A percentile compares a stretch with the other conserved stretches of the same genome.
phyloP scores from a whole-genome alignment of 1,140 invertebrate species.

The Antheraea mylitta region DNA sequence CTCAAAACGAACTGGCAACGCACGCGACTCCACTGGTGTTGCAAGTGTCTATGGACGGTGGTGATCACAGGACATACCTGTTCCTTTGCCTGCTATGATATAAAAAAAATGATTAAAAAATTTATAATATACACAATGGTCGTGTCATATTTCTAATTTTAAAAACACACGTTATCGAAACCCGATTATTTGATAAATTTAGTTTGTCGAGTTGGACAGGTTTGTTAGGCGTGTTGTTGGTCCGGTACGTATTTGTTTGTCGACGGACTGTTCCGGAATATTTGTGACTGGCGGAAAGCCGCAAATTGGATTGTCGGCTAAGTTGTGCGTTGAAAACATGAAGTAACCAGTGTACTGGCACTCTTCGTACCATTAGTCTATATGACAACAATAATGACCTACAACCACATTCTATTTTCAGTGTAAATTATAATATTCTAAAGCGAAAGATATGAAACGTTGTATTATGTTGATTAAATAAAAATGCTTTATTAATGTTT shows the following conservation, averaged over 20 bases:
- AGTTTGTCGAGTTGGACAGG: not conserved
- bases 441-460: too few relatives aligned
- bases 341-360: not conserved
- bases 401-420: too few relatives aligned
- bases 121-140: too few relatives aligned
- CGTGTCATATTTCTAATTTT: not conserved
- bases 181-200: not conserved
- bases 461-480: too few relatives aligned
- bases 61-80: too few relatives aligned
- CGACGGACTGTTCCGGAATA: constrained; percentile 14
- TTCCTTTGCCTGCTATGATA: too few relatives aligned
- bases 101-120: too few relatives aligned
- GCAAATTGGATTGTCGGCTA: constrained; percentile 36
- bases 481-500: too few relatives aligned
- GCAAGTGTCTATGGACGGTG: too few relatives aligned
- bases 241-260: not conserved
- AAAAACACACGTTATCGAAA: not conserved
- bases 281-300: constrained; percentile 31
- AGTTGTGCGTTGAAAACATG: not conserved
- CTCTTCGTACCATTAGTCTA: not conserved
- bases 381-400: not conserved
- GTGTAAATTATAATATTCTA: too few relatives aligned
- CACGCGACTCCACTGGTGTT: too few relatives aligned
- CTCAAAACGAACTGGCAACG: too few relatives aligned
- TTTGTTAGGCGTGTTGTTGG: not conserved